Percentiles rank a stretch among this genome's conserved stretches.
These are phyloP conservation scores for Eurois occulta DNA, from an alignment of 2,888 invertebrate species.

Conservation along the genomic window DNA sequence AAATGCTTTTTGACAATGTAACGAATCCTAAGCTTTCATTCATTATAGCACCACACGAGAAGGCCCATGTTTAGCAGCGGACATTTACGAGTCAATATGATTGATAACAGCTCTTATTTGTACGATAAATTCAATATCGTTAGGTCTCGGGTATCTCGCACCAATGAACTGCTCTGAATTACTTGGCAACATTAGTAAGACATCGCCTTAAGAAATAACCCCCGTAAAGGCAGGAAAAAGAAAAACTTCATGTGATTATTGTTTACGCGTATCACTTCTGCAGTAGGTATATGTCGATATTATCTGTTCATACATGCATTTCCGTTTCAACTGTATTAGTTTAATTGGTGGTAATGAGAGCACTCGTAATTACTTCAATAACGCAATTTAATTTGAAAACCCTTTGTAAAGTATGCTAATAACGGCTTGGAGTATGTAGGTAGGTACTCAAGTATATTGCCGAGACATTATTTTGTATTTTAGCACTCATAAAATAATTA, in stretches of 20 bases:
- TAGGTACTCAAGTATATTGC: not conserved
- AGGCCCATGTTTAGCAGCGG: not conserved
- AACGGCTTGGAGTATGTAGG: not conserved
- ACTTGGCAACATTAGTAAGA: not conserved
- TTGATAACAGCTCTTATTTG: constrained; percentile 25
- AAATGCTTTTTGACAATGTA: not conserved
- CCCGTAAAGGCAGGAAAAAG: not conserved
- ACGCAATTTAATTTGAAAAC: not conserved
- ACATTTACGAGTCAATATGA: constrained; percentile 40
- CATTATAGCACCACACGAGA: not conserved
- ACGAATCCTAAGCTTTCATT: not conserved
- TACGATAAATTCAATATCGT: constrained; percentile 26
- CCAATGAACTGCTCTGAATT: not conserved
- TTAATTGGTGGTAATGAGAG: constrained; percentile 25
- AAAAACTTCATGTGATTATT: constrained; percentile 23
- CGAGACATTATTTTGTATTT: constrained; percentile 36
- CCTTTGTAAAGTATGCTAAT: constrained; percentile 7
- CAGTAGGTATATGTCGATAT: constrained; percentile 27
- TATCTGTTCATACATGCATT: constrained; percentile 43
- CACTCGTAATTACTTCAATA: constrained; percentile 7
- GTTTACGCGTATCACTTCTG: constrained; percentile 38
- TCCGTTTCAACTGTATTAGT: constrained; percentile 34
- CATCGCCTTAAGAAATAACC: constrained; percentile 16
- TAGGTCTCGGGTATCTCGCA: not conserved
- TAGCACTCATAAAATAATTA: constrained; percentile 47